Evolutionary conservation across 2,888 invertebrate species (phyloP), one percentile per base, ranked within the genome.

Genomic region (Phengaris arion): DNA sequence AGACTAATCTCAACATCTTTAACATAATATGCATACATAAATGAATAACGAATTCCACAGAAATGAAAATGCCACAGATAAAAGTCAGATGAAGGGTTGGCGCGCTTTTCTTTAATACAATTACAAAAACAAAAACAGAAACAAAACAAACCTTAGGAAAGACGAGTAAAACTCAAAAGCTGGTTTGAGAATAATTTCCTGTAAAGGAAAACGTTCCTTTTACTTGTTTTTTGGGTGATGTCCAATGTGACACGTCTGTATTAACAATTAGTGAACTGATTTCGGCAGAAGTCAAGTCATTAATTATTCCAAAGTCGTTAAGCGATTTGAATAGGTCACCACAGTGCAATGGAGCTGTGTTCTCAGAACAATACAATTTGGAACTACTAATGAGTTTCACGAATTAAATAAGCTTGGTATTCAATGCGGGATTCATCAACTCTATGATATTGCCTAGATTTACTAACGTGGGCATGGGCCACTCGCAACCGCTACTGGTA

Each of bases 331-430:
- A 88, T 86, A 85, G 86, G 81, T 84, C 82, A 35, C 35, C 35
- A 2, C 35, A 82, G 85, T 85, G 87, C 85, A 87, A 86, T 86
- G 84, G 86, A 83, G 80, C 82, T 87, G 84, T 89, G 86, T 90
- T 90, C 87, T 80, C 80, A 87, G 91, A 91, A 91, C 90, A 90
- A 90, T 91, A 89, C 89, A 89, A 89, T 90, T 89, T 88, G 87
- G 86, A 85, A 89, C 86, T 88, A 85, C 87, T 89, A 91, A 91
- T 90, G 89, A 90, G 83, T 86, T 85, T 85, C 81, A 83, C 84
- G 85, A 87, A 81, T 87, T 83, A 59, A 83, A 70, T 48, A 15
- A 15, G 4, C 51, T 48, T 51, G n/a, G 69, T 70, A 70, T 70
- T 8, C 69, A 10, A 13, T 59, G 51, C 35, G 64, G 35, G 12